A percentile compares a stretch with the other conserved stretches of the same genome.
Conservation (phyloP, 2,797 vertebrate genomes). For the Hipposideros larvatus region DNA sequence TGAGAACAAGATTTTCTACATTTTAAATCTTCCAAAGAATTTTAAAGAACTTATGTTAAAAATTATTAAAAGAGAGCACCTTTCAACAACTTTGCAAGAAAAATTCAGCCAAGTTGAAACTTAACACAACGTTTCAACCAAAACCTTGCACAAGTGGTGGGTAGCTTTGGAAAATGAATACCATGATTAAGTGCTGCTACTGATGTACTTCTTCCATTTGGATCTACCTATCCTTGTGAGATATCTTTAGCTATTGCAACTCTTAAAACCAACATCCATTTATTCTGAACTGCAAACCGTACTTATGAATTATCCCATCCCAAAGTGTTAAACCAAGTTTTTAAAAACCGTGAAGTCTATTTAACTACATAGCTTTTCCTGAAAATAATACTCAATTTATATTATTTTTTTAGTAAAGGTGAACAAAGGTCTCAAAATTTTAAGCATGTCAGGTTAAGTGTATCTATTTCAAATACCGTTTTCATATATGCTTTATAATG, state of each 20-base stretch:
- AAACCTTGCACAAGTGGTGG: neutral
- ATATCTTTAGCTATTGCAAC: neutral
- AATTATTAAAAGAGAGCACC: neutral
- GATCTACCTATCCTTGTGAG: neutral
- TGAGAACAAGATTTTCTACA: slow-evolving; percentile 10
- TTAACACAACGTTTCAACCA: neutral
- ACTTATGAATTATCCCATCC: neutral
- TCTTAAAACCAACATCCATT: neutral
- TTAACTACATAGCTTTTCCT: slow-evolving; percentile 48
- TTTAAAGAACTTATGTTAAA: neutral
- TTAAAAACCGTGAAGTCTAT: neutral
- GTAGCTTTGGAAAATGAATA: neutral
- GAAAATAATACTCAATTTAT: slow-evolving; percentile 7
- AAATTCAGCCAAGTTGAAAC: slow-evolving; percentile 43
- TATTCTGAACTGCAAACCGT: neutral
- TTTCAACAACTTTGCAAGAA: slow-evolving; percentile 32
- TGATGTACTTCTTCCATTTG: neutral
- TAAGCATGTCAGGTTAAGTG: neutral
- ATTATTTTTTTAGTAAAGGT: neutral
- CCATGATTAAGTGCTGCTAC: neutral
- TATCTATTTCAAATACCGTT: neutral
- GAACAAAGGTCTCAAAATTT: neutral
- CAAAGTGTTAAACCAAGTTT: slow-evolving; percentile 1
- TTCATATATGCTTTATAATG: neutral
- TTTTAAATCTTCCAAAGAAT: slow-evolving; percentile 53